Evolutionary conservation across 2,113 vertebrate genomes (phyloP).

Genomic region (Setophaga kirtlandii): DNA sequence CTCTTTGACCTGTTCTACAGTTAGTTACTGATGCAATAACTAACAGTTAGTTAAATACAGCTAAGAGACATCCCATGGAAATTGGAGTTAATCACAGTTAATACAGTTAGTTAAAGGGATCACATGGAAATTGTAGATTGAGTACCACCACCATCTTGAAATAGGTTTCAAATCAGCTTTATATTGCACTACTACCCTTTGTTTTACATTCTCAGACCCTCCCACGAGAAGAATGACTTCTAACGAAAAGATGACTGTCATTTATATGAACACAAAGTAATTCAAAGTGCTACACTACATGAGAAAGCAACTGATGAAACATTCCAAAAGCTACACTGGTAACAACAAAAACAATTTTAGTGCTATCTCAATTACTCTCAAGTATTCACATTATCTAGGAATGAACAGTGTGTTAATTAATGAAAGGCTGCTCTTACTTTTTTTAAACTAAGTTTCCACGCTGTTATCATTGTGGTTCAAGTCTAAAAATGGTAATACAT

Average conservation of each 20-base stretch:
- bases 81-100: not conserved
- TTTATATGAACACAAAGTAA: not conserved
- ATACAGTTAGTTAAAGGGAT: not conserved
- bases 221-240: not conserved
- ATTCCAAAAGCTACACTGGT: not conserved
- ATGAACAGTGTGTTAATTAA: not conserved
- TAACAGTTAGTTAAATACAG: no score
- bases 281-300: not conserved
- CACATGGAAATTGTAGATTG: not conserved
- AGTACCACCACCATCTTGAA: not conserved
- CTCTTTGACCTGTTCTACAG: not conserved
- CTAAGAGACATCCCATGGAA: not conserved
- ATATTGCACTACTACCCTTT: not conserved
- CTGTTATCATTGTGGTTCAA: not conserved
- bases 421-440: not conserved
- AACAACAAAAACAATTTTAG: not conserved
- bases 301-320: not conserved
- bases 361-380: not conserved
- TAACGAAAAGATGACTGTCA: not conserved
- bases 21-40: not conserved
- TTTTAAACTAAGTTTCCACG: not conserved
- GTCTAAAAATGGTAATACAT: not conserved
- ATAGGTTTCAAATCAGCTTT: not conserved
- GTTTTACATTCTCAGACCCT: not conserved
- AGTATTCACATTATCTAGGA: not conserved